These are phyloP conservation scores for Tachycineta bicolor DNA, from an alignment of 2,113 vertebrate genomes.

Conservation along the genomic window DNA sequence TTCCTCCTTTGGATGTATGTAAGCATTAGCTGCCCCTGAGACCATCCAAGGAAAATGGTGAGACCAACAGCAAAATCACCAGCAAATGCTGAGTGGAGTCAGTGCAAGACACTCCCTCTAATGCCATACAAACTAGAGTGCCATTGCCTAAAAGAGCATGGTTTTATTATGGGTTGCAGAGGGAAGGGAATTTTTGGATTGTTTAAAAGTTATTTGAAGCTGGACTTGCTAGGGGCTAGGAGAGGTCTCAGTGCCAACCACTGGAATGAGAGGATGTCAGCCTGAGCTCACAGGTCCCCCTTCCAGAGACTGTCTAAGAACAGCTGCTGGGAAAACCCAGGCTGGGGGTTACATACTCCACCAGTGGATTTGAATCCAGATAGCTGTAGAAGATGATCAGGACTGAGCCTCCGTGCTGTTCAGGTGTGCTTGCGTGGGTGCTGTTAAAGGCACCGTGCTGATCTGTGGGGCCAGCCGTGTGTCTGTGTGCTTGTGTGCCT, in stretches of 20 bases:
- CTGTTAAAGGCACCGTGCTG: background rate
- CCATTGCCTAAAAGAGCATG: background rate
- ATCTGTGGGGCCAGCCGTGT: accelerated
- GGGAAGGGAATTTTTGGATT: background rate
- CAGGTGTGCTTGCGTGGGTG: accelerated
- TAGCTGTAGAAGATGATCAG: background rate
- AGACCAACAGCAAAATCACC: background rate
- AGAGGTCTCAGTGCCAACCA: background rate
- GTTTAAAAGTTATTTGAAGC: background rate
- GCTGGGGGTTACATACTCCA: background rate
- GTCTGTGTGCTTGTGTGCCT: background rate
- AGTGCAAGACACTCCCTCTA: background rate
- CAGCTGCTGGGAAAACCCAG: background rate
- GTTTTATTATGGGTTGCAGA: background rate
- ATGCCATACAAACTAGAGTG: background rate
- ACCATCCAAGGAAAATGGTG: background rate
- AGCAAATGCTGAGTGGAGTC: background rate
- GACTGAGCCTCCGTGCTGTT: background rate
- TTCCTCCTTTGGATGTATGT: background rate
- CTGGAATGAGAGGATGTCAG: background rate
- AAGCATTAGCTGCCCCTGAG: background rate
- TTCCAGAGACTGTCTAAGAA: background rate
- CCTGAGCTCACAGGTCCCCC: background rate
- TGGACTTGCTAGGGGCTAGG: background rate
- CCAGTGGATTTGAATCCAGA: background rate